Evolutionary conservation across 53 echinoderm and acorn worm genomes (phyloP).

Genomic region (Holothuria leucospilota): DNA sequence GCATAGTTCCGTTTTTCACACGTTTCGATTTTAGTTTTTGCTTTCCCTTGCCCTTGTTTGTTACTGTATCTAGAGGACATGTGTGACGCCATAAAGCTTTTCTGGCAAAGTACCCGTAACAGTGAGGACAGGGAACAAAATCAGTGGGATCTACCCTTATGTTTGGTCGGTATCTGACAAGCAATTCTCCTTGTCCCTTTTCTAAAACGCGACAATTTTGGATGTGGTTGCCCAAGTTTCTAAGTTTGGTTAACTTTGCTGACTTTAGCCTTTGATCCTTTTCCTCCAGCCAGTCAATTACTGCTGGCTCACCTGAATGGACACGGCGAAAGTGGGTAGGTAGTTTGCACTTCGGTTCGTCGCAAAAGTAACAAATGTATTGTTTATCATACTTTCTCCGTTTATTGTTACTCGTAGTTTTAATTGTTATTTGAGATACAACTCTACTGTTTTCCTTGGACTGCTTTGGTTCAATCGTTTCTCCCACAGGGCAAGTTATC

Average conservation of each 20-base stretch:
- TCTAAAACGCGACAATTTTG: constrained; percentile 66
- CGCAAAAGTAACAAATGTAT: constrained; percentile 66
- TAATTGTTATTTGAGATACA: too few relatives aligned
- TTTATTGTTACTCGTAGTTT: constrained; percentile 55
- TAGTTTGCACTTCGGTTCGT: constrained; percentile 53
- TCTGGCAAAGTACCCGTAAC: constrained; percentile 56
- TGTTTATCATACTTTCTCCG: constrained; percentile 67
- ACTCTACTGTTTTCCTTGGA: too few relatives aligned
- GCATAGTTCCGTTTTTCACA: background rate
- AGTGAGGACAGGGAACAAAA: constrained; percentile 63
- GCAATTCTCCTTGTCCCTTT: constrained; percentile 55
- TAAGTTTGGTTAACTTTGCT: constrained; percentile 59
- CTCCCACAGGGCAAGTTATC: too few relatives aligned
- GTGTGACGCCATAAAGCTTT: constrained; percentile 60
- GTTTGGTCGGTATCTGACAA: constrained; percentile 62
- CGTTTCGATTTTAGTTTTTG: background rate
- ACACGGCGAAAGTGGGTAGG: constrained; percentile 58
- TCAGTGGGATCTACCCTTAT: constrained; percentile 49
- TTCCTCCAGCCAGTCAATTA: constrained; percentile 54
- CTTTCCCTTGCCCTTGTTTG: background rate
- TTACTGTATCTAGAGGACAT: constrained; percentile 49
- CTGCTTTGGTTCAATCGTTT: too few relatives aligned
- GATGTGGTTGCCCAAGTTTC: constrained; percentile 67
- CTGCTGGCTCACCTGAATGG: constrained; percentile 58
- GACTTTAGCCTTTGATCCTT: constrained; percentile 9